Percentiles rank a stretch among this genome's conserved stretches.
phyloP scores from a whole-genome alignment of 2,113 vertebrate genomes.

The Carlito syrichta region DNA sequence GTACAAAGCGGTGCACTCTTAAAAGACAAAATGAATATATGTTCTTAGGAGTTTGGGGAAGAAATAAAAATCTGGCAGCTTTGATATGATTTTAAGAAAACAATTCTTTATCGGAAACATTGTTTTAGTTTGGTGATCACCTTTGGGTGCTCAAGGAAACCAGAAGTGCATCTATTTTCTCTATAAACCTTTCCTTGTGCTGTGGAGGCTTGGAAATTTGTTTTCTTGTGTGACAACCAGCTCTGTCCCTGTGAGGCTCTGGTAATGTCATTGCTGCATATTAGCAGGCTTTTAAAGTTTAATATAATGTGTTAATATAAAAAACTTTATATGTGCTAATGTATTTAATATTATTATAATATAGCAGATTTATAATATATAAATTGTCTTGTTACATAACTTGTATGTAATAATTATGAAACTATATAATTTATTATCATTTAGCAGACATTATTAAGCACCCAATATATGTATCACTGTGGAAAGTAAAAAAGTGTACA shows the following conservation, averaged over 20 bases:
- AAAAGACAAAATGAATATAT: slow-evolving; percentile 2
- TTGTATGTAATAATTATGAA: background rate
- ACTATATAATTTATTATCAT: background rate
- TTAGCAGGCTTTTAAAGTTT: background rate
- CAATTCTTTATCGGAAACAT: background rate
- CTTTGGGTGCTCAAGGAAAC: background rate
- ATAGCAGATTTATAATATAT: background rate
- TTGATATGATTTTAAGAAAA: background rate
- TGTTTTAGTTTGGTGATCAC: background rate
- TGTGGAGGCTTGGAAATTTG: background rate
- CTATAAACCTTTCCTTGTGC: background rate
- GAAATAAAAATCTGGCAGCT: background rate
- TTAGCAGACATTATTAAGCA: background rate
- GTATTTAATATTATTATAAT: background rate
- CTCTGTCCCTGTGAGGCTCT: background rate
- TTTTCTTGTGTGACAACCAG: background rate
- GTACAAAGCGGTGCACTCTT: background rate
- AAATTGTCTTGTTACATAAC: background rate
- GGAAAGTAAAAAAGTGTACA: background rate
- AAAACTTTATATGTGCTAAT: background rate
- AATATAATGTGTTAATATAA: background rate
- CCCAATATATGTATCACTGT: background rate
- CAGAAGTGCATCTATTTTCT: background rate
- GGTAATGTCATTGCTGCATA: background rate
- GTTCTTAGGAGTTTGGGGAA: slow-evolving; percentile 24